Percentiles rank a stretch among this genome's conserved stretches.
Conservation (phyloP, 35 echinoderm and acorn worm species). For the Eucidaris tribuloides region DNA sequence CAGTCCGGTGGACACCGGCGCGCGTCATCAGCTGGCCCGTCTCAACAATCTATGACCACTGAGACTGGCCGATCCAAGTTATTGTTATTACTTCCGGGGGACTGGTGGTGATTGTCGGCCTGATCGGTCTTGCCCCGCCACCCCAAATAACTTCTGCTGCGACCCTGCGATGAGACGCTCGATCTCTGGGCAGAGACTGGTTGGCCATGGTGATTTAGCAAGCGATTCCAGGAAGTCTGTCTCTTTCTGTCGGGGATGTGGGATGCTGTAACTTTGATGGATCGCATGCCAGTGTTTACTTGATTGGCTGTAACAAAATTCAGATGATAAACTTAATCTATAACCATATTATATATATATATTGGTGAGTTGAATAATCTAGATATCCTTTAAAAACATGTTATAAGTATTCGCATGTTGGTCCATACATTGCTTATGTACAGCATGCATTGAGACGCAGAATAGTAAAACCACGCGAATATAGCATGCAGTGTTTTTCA, state of each 20-base stretch:
- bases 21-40: slow-evolving; percentile 5
- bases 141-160: slow-evolving; percentile 70
- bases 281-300: too few relatives aligned
- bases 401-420: too few relatives aligned
- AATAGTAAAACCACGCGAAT: too few relatives aligned
- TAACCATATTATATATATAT: too few relatives aligned
- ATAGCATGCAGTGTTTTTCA: too few relatives aligned
- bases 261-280: slow-evolving; percentile 11
- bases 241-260: slow-evolving; percentile 48
- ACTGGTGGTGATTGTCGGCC: neutral
- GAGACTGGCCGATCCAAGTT: too few relatives aligned
- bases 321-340: too few relatives aligned
- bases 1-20: slow-evolving; percentile 9
- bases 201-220: slow-evolving; percentile 52
- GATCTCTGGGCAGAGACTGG: slow-evolving; percentile 49
- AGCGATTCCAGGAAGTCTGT: slow-evolving; percentile 50
- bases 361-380: too few relatives aligned
- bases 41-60: slow-evolving; percentile 3
- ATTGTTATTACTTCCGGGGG: neutral
- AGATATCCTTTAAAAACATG: too few relatives aligned
- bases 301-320: too few relatives aligned
- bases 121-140: neutral
- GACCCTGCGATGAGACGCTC: slow-evolving; percentile 81
- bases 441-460: too few relatives aligned
- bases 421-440: too few relatives aligned